phyloP scores from a whole-genome alignment of 2,888 invertebrate species.

The Dynastes hyllus region DNA sequence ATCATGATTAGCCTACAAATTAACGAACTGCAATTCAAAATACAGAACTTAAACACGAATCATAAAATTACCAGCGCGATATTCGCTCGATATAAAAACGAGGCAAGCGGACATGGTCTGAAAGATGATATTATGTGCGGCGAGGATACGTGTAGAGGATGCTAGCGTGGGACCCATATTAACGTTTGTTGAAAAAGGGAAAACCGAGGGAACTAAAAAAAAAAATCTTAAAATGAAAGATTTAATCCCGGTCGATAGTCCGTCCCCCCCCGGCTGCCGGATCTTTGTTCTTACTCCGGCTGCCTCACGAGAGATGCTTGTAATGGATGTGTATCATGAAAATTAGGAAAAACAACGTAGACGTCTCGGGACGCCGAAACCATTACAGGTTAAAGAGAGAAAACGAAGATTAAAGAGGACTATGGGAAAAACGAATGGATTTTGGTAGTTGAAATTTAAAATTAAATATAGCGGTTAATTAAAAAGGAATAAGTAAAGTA shows the following conservation, averaged over 20 bases:
- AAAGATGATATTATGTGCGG: slow-evolving; percentile 32
- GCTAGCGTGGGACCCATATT: slow-evolving; percentile 52
- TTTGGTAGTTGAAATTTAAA: no score
- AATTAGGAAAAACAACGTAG: slow-evolving; percentile 30
- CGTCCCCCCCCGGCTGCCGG: neutral
- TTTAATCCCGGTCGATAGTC: slow-evolving; percentile 20
- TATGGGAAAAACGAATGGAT: no score
- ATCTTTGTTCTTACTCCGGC: neutral
- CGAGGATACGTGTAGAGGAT: slow-evolving; percentile 33
- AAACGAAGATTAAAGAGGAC: neutral
- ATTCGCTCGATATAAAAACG: no score
- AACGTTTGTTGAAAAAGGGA: slow-evolving; percentile 48
- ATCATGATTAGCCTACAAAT: no score
- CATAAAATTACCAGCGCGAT: no score
- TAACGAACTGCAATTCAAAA: no score
- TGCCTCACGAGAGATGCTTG: slow-evolving; percentile 2
- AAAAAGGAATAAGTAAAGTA: no score
- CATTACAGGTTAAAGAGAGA: neutral
- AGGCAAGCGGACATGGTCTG: neutral
- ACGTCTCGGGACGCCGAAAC: neutral
- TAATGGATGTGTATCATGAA: slow-evolving; percentile 44
- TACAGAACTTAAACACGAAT: no score
- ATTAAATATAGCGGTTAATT: no score
- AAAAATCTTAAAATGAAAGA: slow-evolving; percentile 49
- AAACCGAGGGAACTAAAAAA: slow-evolving; percentile 43